A percentile compares a stretch with the other conserved stretches of the same genome.
Conservation (phyloP, 2,797 vertebrate genomes). For the Dryobates pubescens region DNA sequence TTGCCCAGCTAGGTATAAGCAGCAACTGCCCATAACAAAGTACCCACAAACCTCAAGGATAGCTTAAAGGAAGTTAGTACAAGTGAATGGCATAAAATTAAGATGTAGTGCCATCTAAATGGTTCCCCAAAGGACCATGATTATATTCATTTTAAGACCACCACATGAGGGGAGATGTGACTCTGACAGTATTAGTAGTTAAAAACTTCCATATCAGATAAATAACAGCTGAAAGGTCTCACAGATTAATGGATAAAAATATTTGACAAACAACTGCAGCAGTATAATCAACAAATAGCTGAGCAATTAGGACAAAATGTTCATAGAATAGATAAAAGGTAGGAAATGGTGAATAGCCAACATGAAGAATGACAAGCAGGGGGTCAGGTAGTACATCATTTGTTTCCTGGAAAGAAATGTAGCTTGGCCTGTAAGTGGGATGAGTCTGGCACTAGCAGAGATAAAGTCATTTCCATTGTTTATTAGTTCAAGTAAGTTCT, state of each 20-base stretch:
- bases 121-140: background rate
- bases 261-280: constrained; percentile 18
- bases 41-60: background rate
- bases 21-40: background rate
- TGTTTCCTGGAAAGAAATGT: background rate
- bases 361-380: background rate
- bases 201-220: background rate
- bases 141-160: background rate
- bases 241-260: constrained; percentile 34
- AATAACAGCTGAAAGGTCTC: constrained; percentile 31
- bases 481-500: constrained; percentile 40
- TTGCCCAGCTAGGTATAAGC: background rate
- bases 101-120: background rate
- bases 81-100: background rate
- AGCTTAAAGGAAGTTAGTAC: background rate
- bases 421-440: background rate
- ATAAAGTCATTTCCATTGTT: constrained; percentile 25
- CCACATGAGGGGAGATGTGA: background rate
- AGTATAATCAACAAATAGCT: constrained; percentile 42
- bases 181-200: background rate
- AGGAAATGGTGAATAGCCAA: constrained; percentile 34
- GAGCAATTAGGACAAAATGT: constrained; percentile 39
- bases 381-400: background rate
- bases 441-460: background rate
- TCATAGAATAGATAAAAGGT: constrained; percentile 13